Conservation (phyloP, 2,888 invertebrate genomes). For the Leptothorax acervorum region DNA sequence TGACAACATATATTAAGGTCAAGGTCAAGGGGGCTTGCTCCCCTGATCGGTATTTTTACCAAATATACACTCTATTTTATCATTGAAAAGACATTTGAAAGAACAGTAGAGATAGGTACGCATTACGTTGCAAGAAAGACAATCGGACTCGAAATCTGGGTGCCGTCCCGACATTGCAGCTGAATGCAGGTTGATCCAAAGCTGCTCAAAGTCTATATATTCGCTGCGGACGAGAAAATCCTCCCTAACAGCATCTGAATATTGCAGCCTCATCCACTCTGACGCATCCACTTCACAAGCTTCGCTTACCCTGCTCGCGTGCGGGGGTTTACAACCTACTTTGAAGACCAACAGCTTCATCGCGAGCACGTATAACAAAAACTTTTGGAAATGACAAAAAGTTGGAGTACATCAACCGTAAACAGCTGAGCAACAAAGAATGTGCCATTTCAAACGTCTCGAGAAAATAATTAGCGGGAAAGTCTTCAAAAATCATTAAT, state of each 20-base stretch:
- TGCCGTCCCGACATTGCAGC: neutral
- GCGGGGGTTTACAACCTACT: conserved; percentile 53
- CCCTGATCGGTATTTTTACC: neutral
- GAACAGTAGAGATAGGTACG: neutral
- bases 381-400: conserved; percentile 18
- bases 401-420: neutral
- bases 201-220: conserved; percentile 55
- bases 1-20: too few relatives aligned
- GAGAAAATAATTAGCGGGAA: neutral
- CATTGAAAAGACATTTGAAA: neutral
- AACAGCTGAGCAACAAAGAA: neutral
- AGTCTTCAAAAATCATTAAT: neutral
- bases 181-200: conserved; percentile 55
- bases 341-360: conserved; percentile 32
- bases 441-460: neutral
- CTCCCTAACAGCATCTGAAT: conserved; percentile 70
- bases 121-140: conserved; percentile 27
- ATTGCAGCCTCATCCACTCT: conserved; percentile 72
- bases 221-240: conserved; percentile 66
- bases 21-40: too few relatives aligned
- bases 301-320: conserved; percentile 59
- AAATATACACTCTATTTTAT: neutral
- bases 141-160: conserved; percentile 35
- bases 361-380: conserved; percentile 15
- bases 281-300: conserved; percentile 63